These are phyloP conservation scores for Isaurus tuberculatus DNA, from an alignment of 92 coral and sea anemone genomes.

Conservation along the genomic window DNA sequence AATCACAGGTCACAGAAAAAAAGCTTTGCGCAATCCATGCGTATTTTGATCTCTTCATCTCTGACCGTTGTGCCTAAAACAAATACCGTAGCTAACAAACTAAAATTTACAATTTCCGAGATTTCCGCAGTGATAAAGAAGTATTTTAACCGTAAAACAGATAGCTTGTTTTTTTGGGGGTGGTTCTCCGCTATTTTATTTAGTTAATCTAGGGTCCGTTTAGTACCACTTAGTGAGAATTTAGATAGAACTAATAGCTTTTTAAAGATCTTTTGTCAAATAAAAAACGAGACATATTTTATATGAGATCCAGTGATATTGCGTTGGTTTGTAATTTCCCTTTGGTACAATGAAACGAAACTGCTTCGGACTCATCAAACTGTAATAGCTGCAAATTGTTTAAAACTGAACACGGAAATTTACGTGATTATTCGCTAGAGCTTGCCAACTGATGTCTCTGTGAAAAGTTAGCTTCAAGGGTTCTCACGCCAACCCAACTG, in stretches of 20 bases:
- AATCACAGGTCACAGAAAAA: neutral
- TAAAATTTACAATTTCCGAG: neutral
- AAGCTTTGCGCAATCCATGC: neutral
- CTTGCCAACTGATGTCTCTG: neutral
- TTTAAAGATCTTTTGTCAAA: slow-evolving; percentile 38
- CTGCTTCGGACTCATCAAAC: neutral
- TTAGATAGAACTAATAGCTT: slow-evolving; percentile 26
- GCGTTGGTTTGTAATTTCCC: neutral
- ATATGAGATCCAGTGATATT: slow-evolving; percentile 41
- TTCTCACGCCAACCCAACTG: slow-evolving; percentile 28
- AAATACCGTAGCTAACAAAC: neutral
- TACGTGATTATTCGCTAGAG: slow-evolving; percentile 6
- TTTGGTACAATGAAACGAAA: slow-evolving; percentile 10
- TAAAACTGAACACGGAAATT: slow-evolving; percentile 26
- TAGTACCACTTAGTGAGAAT: slow-evolving; percentile 39
- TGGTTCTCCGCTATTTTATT: slow-evolving; percentile 1
- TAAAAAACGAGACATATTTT: slow-evolving; percentile 20
- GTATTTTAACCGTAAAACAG: neutral
- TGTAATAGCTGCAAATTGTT: neutral
- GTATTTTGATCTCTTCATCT: neutral
- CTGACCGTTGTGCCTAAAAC: slow-evolving; percentile 7
- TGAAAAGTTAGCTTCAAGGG: neutral
- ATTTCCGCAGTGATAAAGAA: neutral
- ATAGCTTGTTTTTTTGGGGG: neutral
- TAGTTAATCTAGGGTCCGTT: neutral